Percentiles rank a stretch among this genome's conserved stretches.
Conservation (phyloP, 2,113 vertebrate species). For the Chionodraco myersi region DNA sequence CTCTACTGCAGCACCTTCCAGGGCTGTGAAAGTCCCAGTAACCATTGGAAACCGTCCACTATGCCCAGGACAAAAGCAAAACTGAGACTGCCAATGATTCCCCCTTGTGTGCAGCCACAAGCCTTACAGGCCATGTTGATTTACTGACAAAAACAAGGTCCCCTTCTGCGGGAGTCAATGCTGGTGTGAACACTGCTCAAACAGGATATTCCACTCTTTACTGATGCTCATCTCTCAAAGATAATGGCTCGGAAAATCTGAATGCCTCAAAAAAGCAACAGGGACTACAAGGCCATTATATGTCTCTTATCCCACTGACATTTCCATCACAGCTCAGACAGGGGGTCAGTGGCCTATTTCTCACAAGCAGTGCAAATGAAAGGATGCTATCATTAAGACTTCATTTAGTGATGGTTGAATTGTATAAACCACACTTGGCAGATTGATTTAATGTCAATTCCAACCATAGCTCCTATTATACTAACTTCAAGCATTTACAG, state of each 20-base stretch:
- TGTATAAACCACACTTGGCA: constrained; percentile 13
- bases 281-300: constrained; percentile 71
- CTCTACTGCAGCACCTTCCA: constrained; percentile 26
- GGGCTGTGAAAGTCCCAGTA: constrained; percentile 20
- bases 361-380: constrained; percentile 40
- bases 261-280: constrained; percentile 81
- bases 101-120: constrained; percentile 53
- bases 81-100: constrained; percentile 65
- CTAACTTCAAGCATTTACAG: constrained; percentile 51
- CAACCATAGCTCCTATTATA: constrained; percentile 20
- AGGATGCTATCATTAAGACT: constrained; percentile 39
- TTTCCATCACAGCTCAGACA: constrained; percentile 49
- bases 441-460: constrained; percentile 34
- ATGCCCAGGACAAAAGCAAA: constrained; percentile 52
- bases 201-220: constrained; percentile 71
- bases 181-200: constrained; percentile 60
- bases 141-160: constrained; percentile 76
- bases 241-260: constrained; percentile 83
- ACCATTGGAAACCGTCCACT: constrained; percentile 49
- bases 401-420: constrained; percentile 25
- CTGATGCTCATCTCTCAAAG: constrained; percentile 77
- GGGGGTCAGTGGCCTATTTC: constrained; percentile 57
- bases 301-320: constrained; percentile 63
- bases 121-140: constrained; percentile 69
- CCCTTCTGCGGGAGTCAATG: constrained; percentile 66